These are phyloP conservation scores for Columba janthina DNA, from an alignment of 2,113 vertebrate species.

Conservation along the genomic window DNA sequence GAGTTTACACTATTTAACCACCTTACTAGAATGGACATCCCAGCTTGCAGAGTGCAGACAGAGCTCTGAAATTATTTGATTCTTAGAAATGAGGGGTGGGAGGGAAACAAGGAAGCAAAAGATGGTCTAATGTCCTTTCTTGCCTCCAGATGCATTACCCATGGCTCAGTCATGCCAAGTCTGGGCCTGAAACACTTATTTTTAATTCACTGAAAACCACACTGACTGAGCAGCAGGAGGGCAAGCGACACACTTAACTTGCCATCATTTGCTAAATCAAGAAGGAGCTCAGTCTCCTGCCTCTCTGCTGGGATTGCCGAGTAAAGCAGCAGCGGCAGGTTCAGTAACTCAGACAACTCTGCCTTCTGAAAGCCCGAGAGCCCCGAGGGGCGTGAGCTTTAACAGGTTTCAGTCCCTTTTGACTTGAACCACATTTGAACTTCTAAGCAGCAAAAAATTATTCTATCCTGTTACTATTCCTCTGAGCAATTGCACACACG, in stretches of 20 bases:
- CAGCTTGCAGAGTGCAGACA: neutral
- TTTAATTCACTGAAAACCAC: neutral
- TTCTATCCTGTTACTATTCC: neutral
- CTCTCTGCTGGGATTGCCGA: neutral
- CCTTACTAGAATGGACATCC: neutral
- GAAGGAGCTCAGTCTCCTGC: neutral
- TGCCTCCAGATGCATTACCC: neutral
- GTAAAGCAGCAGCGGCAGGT: neutral
- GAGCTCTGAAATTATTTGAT: neutral
- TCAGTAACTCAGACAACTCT: neutral
- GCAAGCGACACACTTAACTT: neutral
- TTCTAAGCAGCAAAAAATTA: neutral
- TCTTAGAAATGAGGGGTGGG: neutral
- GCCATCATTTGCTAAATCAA: neutral
- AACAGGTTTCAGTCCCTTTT: neutral
- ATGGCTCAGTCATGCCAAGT: neutral
- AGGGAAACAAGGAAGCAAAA: neutral
- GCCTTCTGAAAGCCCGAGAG: neutral
- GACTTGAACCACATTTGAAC: constrained; percentile 36
- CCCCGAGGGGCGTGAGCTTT: accelerated
- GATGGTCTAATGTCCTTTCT: neutral
- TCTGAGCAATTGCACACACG: neutral
- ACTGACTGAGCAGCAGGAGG: neutral
- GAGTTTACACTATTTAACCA: neutral
- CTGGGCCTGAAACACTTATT: neutral